Conservation (phyloP, 2,797 vertebrate genomes). For the Peromyscus melanophrys region DNA sequence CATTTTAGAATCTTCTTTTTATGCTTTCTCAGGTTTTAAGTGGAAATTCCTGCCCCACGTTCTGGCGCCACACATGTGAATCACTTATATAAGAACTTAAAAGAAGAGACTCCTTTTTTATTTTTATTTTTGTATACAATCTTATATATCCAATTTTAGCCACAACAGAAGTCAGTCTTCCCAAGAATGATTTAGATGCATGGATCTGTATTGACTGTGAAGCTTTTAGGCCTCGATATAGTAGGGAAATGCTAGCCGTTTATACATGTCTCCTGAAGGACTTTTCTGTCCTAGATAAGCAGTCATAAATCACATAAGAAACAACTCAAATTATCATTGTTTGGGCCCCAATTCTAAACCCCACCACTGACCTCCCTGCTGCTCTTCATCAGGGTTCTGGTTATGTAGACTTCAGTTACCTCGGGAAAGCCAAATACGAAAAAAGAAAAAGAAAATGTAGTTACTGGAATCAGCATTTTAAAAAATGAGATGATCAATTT, state of each 20-base stretch:
- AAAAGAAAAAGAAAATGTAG: background rate
- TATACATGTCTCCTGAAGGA: background rate
- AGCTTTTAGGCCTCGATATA: background rate
- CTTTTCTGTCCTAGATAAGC: background rate
- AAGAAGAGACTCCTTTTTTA: background rate
- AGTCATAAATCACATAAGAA: background rate
- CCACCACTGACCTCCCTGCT: background rate
- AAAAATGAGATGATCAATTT: background rate
- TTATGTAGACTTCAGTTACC: background rate
- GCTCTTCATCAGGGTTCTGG: background rate
- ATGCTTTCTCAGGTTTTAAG: no score
- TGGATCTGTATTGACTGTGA: background rate
- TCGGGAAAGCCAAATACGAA: conserved; percentile 5
- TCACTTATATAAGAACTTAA: conserved; percentile 21
- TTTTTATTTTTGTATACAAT: conserved; percentile 19
- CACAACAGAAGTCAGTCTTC: conserved; percentile 15
- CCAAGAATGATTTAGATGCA: background rate
- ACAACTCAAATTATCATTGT: background rate
- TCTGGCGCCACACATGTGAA: background rate
- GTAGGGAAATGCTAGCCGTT: background rate
- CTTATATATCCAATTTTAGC: background rate
- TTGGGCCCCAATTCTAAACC: background rate
- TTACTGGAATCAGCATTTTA: background rate
- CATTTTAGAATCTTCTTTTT: no score
- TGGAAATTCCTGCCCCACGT: no score